A percentile compares a stretch with the other conserved stretches of the same genome.
These are phyloP conservation scores for Coryphaenoides rupestris DNA, from an alignment of 2,113 vertebrate genomes.

Conservation along the genomic window DNA sequence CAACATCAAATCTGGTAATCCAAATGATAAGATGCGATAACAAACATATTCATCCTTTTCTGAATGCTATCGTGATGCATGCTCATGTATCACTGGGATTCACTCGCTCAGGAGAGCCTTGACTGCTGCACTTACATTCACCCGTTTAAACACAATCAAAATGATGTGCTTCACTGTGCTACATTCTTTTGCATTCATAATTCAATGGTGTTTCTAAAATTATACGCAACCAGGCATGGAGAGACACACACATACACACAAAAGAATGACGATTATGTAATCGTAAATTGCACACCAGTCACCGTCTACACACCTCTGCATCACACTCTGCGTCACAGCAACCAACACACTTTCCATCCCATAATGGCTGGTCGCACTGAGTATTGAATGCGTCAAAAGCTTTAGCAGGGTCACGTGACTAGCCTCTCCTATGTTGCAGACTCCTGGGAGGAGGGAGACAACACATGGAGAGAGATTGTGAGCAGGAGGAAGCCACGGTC, in stretches of 20 bases:
- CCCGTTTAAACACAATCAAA: constrained; percentile 13
- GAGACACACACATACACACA: not conserved
- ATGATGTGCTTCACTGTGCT: constrained; percentile 28
- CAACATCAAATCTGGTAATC: too few species aligned
- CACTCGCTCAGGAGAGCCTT: constrained; percentile 11
- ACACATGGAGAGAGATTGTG: not conserved
- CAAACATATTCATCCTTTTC: too few species aligned
- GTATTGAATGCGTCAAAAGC: constrained; percentile 15
- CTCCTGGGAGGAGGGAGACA: not conserved
- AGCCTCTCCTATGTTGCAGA: not conserved
- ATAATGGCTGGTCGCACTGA: constrained; percentile 7
- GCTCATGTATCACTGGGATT: constrained; percentile 25
- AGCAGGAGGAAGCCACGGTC: constrained; percentile 9
- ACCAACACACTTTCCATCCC: not conserved
- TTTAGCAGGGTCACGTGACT: constrained; percentile 12
- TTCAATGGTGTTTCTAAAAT: constrained; percentile 5
- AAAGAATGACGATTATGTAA: too few species aligned
- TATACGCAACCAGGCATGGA: constrained; percentile 4
- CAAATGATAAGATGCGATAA: too few species aligned
- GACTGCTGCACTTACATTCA: constrained; percentile 10
- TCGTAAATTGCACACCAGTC: too few species aligned
- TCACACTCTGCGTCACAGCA: constrained; percentile 8
- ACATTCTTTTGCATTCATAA: constrained; percentile 26
- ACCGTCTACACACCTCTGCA: not conserved
- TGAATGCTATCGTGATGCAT: too few species aligned